phyloP scores from a whole-genome alignment of 2,888 invertebrate species.

The Heterodera filipjevi region DNA sequence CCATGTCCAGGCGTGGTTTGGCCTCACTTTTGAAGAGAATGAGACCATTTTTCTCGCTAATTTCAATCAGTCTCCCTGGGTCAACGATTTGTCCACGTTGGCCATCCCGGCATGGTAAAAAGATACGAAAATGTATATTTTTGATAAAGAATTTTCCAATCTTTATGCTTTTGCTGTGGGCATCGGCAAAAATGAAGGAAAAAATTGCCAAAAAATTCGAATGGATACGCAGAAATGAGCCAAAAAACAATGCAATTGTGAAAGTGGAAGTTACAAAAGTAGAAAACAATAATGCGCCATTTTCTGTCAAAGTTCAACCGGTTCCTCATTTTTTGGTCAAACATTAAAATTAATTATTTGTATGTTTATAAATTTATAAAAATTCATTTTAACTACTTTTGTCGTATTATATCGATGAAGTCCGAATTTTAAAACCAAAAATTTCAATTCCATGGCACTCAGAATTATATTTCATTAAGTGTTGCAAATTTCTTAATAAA shows the following conservation, averaged over 20 bases:
- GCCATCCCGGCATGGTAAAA: constrained; percentile 9
- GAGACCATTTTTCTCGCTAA: not conserved
- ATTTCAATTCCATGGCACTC: too few relatives aligned
- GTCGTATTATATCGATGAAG: too few relatives aligned
- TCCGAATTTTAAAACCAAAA: too few relatives aligned
- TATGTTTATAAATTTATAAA: too few relatives aligned
- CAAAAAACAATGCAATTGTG: not conserved
- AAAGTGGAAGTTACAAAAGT: too few relatives aligned
- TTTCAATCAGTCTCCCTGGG: constrained; percentile 10
- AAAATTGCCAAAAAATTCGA: not conserved
- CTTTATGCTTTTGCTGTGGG: constrained; percentile 11
- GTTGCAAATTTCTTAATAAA: too few relatives aligned
- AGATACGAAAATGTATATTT: not conserved
- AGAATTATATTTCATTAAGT: too few relatives aligned
- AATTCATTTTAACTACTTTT: too few relatives aligned
- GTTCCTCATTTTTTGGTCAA: not conserved
- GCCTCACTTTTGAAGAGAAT: not conserved
- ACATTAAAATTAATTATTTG: too few relatives aligned
- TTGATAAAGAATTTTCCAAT: not conserved
- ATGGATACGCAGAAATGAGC: not conserved
- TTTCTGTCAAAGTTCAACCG: not conserved
- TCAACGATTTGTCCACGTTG: not conserved
- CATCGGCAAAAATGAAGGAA: not conserved
- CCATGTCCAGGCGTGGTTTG: not conserved
- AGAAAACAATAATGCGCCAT: not conserved